A percentile compares a stretch with the other conserved stretches of the same genome.
These are phyloP conservation scores for Sarcophaga variegata DNA, from an alignment of 2,888 invertebrate genomes.

Conservation along the genomic window DNA sequence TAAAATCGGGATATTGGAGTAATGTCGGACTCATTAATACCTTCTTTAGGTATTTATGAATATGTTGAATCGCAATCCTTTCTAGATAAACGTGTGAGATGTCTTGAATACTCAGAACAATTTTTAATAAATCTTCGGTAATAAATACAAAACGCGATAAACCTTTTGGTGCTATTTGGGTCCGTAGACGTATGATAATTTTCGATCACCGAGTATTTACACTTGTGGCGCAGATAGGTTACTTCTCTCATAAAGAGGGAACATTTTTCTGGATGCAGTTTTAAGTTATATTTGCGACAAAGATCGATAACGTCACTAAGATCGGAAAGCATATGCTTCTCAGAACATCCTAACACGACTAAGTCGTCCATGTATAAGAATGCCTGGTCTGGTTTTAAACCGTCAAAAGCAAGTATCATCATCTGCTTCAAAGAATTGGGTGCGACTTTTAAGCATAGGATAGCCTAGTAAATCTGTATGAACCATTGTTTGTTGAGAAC, in stretches of 20 bases:
- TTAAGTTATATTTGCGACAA: neutral
- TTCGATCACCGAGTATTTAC: constrained; percentile 14
- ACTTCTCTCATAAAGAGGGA: neutral
- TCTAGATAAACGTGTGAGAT: neutral
- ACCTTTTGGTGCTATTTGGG: neutral
- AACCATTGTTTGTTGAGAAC: neutral
- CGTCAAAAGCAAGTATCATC: constrained; percentile 20
- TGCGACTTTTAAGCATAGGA: constrained; percentile 23
- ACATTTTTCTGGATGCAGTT: constrained; percentile 17
- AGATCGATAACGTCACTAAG: constrained; percentile 1
- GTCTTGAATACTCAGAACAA: constrained; percentile 12
- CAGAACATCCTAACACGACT: neutral
- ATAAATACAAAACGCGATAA: constrained; percentile 15
- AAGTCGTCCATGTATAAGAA: constrained; percentile 8
- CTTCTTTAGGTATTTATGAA: neutral
- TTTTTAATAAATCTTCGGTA: constrained; percentile 13
- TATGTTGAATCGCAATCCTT: neutral
- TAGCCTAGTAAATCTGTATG: neutral
- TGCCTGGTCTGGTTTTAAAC: too few species aligned
- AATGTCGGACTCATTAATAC: too few species aligned
- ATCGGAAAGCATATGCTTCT: constrained; percentile 18
- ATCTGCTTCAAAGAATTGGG: constrained; percentile 33
- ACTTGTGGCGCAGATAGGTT: constrained; percentile 37
- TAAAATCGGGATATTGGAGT: too few species aligned
- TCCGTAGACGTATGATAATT: constrained; percentile 11